Base-by-base conservation (phyloP, 64 coral and sea anemone species). In the Hydrozoanthus tunicans region DNA sequence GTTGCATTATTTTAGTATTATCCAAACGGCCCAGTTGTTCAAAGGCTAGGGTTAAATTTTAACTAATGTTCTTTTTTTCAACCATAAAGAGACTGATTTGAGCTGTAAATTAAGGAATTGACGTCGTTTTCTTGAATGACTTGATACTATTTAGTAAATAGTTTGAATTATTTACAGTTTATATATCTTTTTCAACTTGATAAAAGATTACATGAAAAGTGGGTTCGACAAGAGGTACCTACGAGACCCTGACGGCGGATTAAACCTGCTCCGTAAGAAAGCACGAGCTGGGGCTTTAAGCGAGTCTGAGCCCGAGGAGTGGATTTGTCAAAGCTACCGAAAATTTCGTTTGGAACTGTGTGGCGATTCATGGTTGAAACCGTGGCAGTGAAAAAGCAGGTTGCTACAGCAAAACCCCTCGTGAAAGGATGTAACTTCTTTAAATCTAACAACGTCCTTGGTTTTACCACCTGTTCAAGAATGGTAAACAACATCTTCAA, bases 371-470 rank as follows among this genome's bases (percentile, higher is more conserved):
- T 67, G 64, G n/a, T 67, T 67, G 64, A 67, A 9, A 67, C 64
- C n/a, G 64, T 67, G 11, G 64, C 11, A 67, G 11, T 3, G 4
- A 67, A 67, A 67, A 67, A 67, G 11, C 64, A 67, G 11, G 3
- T 67, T 17, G 11, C 73, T 51, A 51, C 25, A 10, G 43, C 8
- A 53, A 76, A 76, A 43, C 73, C 24, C 6, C 24, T 76, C 7
- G 73, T 76, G 73, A 76, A 76, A 12, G 73, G 73, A 51, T 76
- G 32, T 76, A 76, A 76, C 73, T 76, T 76, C 53, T 76, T 51
- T 76, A 76, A 52, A 53, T 76, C 73, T 20, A 20, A 20, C 20
- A 20, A 20, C 20, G 20, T 20, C 20, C 20, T 20, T 20, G 20
- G 20, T 20, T 20, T 20, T 20, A 20, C 20, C 20, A 20, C 20